A percentile compares a stretch with the other conserved stretches of the same genome.
Evolutionary conservation across 2,888 invertebrate genomes (phyloP).

Genomic region (Drosophila lutescens): DNA sequence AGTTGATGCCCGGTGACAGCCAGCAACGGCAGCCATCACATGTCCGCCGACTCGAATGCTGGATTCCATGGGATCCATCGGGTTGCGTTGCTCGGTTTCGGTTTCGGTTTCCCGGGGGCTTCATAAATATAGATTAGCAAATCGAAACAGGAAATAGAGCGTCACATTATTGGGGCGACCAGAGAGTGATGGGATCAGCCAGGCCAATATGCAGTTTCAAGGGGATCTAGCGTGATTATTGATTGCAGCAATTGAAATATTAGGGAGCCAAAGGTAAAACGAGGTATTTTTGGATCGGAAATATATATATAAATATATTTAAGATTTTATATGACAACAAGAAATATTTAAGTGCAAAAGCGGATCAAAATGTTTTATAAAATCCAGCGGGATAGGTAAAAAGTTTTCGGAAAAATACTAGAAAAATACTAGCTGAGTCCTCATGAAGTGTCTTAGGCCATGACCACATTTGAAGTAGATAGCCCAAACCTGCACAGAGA

Average conservation of each 20-base stretch:
- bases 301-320: no score
- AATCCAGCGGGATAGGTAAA: no score
- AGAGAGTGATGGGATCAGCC: constrained; percentile 6
- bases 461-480: no score
- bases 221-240: neutral
- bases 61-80: constrained; percentile 13
- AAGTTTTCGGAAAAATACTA: no score
- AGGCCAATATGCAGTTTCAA: constrained; percentile 17
- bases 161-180: constrained; percentile 9
- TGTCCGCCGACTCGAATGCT: constrained; percentile 23
- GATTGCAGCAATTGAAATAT: neutral
- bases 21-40: constrained; percentile 50
- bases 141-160: constrained; percentile 48
- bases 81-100: neutral
- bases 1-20: constrained; percentile 67
- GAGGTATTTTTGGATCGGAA: no score
- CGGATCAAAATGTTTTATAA: no score
- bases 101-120: constrained; percentile 37
- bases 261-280: neutral
- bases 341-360: no score
- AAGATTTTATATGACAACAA: no score
- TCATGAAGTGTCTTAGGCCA: no score
- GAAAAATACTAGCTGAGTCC: no score
- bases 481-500: no score
- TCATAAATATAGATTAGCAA: constrained; percentile 72